Evolutionary conservation across 2,113 vertebrate genomes (phyloP).

Genomic region (Dicerorhinus sumatrensis): DNA sequence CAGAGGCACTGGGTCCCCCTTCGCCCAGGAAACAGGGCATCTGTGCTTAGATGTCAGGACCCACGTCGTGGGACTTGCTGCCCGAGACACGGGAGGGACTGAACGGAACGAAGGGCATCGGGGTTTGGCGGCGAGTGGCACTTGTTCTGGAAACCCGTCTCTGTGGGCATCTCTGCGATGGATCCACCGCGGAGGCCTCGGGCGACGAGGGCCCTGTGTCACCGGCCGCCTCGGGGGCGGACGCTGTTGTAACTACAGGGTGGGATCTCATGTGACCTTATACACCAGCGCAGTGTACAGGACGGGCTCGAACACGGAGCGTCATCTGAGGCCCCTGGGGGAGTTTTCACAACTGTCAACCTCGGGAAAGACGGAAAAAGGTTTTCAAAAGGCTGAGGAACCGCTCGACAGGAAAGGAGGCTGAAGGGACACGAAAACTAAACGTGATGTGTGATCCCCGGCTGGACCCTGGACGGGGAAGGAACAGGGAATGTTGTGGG

Average conservation of each 20-base stretch:
- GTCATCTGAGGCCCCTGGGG: neutral
- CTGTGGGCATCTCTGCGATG: rapidly evolving
- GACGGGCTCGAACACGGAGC: rapidly evolving
- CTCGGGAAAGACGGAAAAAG: neutral
- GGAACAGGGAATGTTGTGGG: rapidly evolving
- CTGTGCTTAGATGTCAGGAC: neutral
- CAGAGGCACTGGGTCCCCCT: neutral
- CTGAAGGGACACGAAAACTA: neutral
- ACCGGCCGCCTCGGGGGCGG: neutral
- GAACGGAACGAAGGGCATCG: neutral
- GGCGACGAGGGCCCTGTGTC: neutral
- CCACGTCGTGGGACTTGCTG: neutral
- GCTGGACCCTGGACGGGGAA: rapidly evolving
- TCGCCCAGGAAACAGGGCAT: rapidly evolving
- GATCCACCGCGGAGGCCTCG: neutral
- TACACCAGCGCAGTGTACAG: too few relatives aligned
- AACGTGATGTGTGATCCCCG: rapidly evolving
- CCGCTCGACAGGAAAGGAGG: neutral
- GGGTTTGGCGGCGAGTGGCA: rapidly evolving
- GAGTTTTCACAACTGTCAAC: neutral
- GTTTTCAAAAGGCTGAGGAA: neutral
- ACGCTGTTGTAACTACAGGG: neutral
- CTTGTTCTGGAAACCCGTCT: rapidly evolving
- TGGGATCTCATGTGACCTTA: too few relatives aligned
- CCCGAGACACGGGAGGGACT: rapidly evolving